Evolutionary conservation across 92 coral and sea anemone species (phyloP).

Genomic region (Palythoa heliodiscus): DNA sequence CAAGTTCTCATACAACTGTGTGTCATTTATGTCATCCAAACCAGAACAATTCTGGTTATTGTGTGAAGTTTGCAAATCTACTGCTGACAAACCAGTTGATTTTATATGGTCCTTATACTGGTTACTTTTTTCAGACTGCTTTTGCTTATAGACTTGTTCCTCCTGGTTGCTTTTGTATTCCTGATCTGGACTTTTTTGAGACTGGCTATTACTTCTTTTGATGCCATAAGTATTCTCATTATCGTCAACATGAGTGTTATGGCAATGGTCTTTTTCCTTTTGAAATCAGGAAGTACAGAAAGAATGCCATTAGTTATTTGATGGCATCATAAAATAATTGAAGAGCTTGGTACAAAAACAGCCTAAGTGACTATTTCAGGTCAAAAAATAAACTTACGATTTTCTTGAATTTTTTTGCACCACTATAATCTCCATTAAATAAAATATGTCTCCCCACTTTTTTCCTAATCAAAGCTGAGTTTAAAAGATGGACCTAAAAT

Average conservation of each 20-base stretch:
- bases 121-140: not conserved
- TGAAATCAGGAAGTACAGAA: not conserved
- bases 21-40: not conserved
- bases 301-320: too few relatives aligned
- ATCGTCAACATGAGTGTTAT: not conserved
- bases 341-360: too few relatives aligned
- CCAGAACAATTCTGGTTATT: not conserved
- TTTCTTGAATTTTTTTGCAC: too few relatives aligned
- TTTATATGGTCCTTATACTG: not conserved
- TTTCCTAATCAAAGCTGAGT: too few relatives aligned
- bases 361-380: too few relatives aligned
- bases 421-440: too few relatives aligned
- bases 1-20: not conserved
- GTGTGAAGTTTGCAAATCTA: not conserved
- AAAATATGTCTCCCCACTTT: too few relatives aligned
- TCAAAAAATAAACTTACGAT: too few relatives aligned
- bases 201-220: not conserved
- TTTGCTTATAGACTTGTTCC: not conserved
- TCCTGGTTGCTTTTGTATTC: not conserved
- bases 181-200: not conserved
- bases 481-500: too few relatives aligned
- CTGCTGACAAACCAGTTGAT: not conserved
- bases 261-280: slow-evolving; percentile 34
- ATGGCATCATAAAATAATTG: too few relatives aligned
- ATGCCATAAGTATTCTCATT: not conserved